Evolutionary conservation across 2,113 vertebrate genomes (phyloP).

Genomic region (Pleuronectes platessa): DNA sequence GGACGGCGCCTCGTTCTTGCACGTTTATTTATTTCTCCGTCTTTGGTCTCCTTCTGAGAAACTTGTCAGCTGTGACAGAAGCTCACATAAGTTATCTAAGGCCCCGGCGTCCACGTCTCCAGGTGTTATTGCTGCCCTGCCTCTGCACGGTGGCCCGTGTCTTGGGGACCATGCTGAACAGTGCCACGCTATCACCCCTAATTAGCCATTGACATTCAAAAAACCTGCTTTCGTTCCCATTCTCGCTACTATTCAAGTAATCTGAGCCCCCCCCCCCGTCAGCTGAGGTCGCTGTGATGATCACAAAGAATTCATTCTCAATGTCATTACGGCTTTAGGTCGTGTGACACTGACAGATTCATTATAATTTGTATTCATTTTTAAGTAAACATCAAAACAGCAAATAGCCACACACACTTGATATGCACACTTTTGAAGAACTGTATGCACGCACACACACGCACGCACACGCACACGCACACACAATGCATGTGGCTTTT

Average conservation of each 20-base stretch:
- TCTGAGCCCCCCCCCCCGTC: neutral
- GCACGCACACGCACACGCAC: constrained; percentile 7
- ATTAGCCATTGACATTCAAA: constrained; percentile 55
- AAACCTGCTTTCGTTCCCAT: constrained; percentile 7
- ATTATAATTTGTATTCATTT: constrained; percentile 42
- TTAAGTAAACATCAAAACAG: constrained; percentile 50
- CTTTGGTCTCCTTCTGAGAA: constrained; percentile 51
- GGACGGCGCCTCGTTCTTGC: constrained; percentile 19
- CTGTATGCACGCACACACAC: neutral
- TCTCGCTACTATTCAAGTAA: constrained; percentile 11
- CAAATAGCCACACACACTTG: constrained; percentile 2
- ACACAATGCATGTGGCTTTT: constrained; percentile 50
- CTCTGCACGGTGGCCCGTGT: constrained; percentile 3
- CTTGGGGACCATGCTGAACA: constrained; percentile 10
- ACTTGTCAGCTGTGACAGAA: constrained; percentile 46
- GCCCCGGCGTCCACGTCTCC: constrained; percentile 15
- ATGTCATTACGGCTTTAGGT: constrained; percentile 6
- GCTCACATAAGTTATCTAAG: constrained; percentile 45
- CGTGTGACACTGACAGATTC: constrained; percentile 34
- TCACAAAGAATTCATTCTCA: constrained; percentile 35
- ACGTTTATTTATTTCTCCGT: constrained; percentile 53
- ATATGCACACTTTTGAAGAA: neutral
- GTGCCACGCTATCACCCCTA: constrained; percentile 4
- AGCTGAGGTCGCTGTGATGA: constrained; percentile 15
- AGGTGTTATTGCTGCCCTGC: constrained; percentile 30